Evolutionary conservation across 2,797 vertebrate species (phyloP).

Genomic region (Thunnus albacares): DNA sequence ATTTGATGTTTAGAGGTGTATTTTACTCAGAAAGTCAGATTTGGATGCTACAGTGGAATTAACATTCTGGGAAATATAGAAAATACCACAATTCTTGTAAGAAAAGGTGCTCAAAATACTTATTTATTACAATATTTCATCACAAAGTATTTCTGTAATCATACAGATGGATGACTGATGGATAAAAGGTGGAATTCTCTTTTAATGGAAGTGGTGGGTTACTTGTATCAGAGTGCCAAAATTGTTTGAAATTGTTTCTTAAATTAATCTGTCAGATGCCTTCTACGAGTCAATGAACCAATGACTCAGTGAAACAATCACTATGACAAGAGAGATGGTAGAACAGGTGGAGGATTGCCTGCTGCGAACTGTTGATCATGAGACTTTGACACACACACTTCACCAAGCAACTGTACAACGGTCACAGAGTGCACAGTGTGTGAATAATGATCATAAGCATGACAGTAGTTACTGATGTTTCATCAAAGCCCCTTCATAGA

Average conservation of each 20-base stretch:
- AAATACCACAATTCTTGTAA: no score
- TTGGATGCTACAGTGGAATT: no score
- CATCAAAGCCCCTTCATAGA: slow-evolving; percentile 2
- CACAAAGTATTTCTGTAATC: no score
- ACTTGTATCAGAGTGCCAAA: no score
- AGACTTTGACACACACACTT: not conserved
- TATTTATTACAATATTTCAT: no score
- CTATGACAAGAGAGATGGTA: not conserved
- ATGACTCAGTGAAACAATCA: not conserved
- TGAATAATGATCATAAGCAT: slow-evolving; percentile 20
- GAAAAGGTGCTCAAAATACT: no score
- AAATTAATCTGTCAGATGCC: not conserved
- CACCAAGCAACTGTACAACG: not conserved
- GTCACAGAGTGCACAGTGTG: slow-evolving; percentile 8
- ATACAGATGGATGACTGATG: not conserved
- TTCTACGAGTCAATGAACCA: not conserved
- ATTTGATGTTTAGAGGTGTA: no score
- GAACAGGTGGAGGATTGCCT: not conserved
- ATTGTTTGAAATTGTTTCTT: not conserved
- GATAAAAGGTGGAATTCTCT: not conserved
- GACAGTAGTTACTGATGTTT: slow-evolving; percentile 43
- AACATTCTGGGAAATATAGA: no score
- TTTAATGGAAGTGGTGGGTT: not conserved
- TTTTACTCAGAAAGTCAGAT: no score
- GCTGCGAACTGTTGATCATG: slow-evolving; percentile 2